Evolutionary conservation across 2,797 vertebrate species (phyloP).

Genomic region (Pitangus sulphuratus): DNA sequence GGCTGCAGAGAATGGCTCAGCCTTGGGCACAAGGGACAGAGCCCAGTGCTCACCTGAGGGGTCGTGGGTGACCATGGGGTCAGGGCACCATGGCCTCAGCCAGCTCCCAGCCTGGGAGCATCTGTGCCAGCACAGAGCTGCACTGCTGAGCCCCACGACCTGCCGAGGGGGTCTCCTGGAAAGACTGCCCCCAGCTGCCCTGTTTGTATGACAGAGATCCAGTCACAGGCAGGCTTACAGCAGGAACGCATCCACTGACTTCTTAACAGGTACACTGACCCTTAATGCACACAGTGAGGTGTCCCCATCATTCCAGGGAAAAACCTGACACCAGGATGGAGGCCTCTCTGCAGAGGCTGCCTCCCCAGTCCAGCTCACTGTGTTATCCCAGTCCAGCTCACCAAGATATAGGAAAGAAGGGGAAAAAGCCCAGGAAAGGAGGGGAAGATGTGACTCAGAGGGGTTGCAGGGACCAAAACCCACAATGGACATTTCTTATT

Average conservation of each 20-base stretch:
- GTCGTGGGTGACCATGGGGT: rapidly evolving
- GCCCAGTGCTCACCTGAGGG: rapidly evolving
- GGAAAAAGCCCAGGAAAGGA: background rate
- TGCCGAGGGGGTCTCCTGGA: background rate
- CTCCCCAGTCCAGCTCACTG: background rate
- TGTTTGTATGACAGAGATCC: rapidly evolving
- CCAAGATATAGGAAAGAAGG: background rate
- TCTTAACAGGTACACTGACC: rapidly evolving
- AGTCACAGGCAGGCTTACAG: background rate
- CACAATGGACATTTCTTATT: background rate
- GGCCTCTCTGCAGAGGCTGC: background rate
- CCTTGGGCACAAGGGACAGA: rapidly evolving
- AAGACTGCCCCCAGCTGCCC: background rate
- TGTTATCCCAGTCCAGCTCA: background rate
- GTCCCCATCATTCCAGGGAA: no score
- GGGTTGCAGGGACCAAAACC: rapidly evolving
- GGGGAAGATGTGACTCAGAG: background rate
- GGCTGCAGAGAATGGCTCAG: background rate
- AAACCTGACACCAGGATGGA: background rate
- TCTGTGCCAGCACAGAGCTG: background rate
- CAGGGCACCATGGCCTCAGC: rapidly evolving
- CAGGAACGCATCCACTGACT: rapidly evolving
- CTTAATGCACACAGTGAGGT: rapidly evolving
- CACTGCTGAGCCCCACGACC: rapidly evolving
- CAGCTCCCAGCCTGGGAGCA: background rate